These are phyloP conservation scores for Myotis daubentonii DNA, from an alignment of 2,797 vertebrate genomes.

Conservation along the genomic window DNA sequence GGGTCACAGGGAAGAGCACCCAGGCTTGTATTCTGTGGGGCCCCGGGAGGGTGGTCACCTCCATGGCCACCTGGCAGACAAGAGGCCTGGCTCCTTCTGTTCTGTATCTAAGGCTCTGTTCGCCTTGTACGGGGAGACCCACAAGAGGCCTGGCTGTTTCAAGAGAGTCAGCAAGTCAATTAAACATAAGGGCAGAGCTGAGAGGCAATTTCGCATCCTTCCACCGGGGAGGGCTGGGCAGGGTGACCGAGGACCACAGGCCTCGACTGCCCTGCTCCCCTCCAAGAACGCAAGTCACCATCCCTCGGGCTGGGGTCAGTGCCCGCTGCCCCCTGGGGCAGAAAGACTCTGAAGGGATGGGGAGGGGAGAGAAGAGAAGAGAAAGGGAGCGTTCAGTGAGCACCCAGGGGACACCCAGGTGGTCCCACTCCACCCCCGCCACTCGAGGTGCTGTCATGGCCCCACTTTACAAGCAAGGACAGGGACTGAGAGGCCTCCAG, in stretches of 20 bases:
- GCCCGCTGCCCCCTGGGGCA: background rate
- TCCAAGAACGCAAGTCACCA: background rate
- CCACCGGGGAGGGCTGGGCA: background rate
- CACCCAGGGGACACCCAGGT: background rate
- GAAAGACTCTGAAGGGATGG: fast-evolving
- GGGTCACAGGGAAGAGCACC: background rate
- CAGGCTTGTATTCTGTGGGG: background rate
- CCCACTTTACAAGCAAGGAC: background rate
- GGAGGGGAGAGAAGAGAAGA: background rate
- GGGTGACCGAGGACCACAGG: background rate
- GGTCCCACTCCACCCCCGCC: no score
- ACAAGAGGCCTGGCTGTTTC: background rate
- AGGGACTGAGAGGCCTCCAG: background rate
- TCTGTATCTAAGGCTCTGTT: background rate
- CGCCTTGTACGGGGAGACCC: background rate
- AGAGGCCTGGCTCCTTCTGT: background rate
- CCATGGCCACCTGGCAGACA: background rate
- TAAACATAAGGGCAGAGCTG: background rate
- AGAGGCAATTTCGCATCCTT: background rate
- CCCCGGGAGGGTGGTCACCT: background rate
- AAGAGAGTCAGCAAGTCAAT: background rate
- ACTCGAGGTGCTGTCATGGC: background rate
- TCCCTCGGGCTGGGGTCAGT: background rate
- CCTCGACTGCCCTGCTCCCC: background rate
- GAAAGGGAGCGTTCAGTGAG: background rate